Evolutionary conservation across 2,797 vertebrate species (phyloP).

Genomic region (Poecilia wingei): DNA sequence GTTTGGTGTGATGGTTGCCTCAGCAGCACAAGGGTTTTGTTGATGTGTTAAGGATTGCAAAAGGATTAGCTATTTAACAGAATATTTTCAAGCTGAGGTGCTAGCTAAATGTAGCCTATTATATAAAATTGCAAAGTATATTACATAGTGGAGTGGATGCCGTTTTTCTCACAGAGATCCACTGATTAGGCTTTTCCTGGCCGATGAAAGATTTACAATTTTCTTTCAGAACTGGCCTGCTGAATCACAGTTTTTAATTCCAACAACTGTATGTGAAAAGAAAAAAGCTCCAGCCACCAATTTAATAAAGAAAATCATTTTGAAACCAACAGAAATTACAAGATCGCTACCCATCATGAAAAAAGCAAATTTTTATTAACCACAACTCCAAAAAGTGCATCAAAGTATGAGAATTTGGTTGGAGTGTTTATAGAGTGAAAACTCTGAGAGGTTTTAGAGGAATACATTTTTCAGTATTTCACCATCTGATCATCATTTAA

Average conservation of each 20-base stretch:
- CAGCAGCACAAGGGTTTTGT: constrained; percentile 20
- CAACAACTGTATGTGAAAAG: neutral
- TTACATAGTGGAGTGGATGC: neutral
- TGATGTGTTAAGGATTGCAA: constrained; percentile 17
- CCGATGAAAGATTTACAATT: neutral
- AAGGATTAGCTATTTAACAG: constrained; percentile 32
- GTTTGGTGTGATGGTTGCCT: constrained; percentile 20
- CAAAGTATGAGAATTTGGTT: neutral
- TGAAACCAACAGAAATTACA: neutral
- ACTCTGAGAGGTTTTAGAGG: neutral
- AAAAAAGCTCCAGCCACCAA: neutral
- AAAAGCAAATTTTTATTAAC: neutral
- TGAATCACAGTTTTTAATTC: neutral
- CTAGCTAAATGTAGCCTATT: constrained; percentile 1
- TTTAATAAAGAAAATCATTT: neutral
- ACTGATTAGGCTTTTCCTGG: neutral
- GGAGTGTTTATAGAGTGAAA: neutral
- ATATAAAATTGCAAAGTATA: neutral
- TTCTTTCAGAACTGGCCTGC: neutral
- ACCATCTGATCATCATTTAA: neutral
- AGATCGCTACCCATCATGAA: neutral
- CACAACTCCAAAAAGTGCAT: neutral
- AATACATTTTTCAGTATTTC: neutral
- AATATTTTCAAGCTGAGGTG: constrained; percentile 13
- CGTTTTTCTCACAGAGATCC: neutral